A percentile compares a stretch with the other conserved stretches of the same genome.
Conservation (phyloP, 2,888 invertebrate species). For the Dione vanillae region DNA sequence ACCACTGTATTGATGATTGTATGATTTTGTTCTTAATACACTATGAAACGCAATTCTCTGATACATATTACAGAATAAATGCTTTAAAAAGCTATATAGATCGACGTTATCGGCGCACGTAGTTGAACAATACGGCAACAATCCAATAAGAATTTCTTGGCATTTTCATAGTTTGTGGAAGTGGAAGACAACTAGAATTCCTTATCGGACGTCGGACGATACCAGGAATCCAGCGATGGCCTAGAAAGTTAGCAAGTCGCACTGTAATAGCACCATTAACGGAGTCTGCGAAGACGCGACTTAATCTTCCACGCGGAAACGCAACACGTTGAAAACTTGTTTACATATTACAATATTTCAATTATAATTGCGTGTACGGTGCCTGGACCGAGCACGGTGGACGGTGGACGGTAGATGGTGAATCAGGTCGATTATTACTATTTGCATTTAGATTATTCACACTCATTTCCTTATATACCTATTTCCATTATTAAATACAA, state of each 20-base stretch:
- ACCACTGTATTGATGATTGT: not conserved
- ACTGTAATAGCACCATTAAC: slow-evolving; percentile 40
- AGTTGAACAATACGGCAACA: slow-evolving; percentile 28
- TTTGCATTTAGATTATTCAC: slow-evolving; percentile 6
- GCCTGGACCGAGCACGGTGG: slow-evolving; percentile 9
- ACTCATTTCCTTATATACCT: not conserved
- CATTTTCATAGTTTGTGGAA: slow-evolving; percentile 22
- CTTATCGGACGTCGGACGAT: slow-evolving; percentile 33
- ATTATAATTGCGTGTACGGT: slow-evolving; percentile 36
- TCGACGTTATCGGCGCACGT: slow-evolving; percentile 14
- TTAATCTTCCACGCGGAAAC: slow-evolving; percentile 39
- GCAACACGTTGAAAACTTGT: slow-evolving; percentile 39
- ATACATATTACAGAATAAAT: not conserved
- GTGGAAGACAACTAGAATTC: slow-evolving; percentile 32
- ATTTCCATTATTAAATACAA: not conserved
- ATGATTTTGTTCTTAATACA: not conserved
- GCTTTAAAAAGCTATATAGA: slow-evolving; percentile 8
- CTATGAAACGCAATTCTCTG: not conserved
- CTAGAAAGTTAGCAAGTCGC: slow-evolving; percentile 43
- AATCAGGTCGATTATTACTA: slow-evolving; percentile 29
- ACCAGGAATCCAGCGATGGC: slow-evolving; percentile 43
- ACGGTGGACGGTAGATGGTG: slow-evolving; percentile 4
- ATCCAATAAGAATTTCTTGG: slow-evolving; percentile 33
- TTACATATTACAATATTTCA: slow-evolving; percentile 41
- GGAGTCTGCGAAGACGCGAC: slow-evolving; percentile 33